Base-by-base conservation (phyloP, 1,140 invertebrate species). In the Lysiphlebus fabarum region DNA sequence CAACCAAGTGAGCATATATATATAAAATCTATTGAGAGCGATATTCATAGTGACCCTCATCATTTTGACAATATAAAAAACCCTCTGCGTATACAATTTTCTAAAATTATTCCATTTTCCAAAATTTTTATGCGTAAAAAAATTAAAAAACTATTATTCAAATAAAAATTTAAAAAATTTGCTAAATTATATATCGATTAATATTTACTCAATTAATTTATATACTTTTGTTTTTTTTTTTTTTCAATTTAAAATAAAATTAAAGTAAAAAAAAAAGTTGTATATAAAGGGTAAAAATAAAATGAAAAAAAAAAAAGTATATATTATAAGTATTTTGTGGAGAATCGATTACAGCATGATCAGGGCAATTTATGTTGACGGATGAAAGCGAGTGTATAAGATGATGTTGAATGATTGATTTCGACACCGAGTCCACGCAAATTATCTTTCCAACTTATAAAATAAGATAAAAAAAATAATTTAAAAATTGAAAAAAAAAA, bases 31-130 rank as follows among this genome's bases (percentile, higher is more conserved):
- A 45, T 11, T 11, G 43, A 45, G 43, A 45, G 43, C 8, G 42
- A 26, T 43, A 37, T 38, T 7, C 11, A 3, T 51, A 11, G 47
- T 26, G 53, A 55, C 53, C 41, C 40, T 44, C 41, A 41, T 55
- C 53, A 55, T 44, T 56, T 44, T 17, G 47, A 50, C 56, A 49
- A 50, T 40, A 50, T 50, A 50, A 14, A 9, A 33, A 45, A 37
- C 47, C 38, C 47, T 40, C n/a, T n/a, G 49, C n/a, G 36, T 37
- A 51, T 38, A 34, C 26, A 49, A 10, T 38, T 51, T 47, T 50
- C n/a, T 58, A 36, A 58, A 58, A 58, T n/a, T 47, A 48, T 40
- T 38, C 49, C 38, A 33, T 51, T 51, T 51, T 51, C 33, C 56
- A n/a, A 38, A 41, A 33, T 7, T 6, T 45, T n/a, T 10, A 14